Evolutionary conservation across 2,888 invertebrate genomes (phyloP).

Genomic region (Epinotia ramella): DNA sequence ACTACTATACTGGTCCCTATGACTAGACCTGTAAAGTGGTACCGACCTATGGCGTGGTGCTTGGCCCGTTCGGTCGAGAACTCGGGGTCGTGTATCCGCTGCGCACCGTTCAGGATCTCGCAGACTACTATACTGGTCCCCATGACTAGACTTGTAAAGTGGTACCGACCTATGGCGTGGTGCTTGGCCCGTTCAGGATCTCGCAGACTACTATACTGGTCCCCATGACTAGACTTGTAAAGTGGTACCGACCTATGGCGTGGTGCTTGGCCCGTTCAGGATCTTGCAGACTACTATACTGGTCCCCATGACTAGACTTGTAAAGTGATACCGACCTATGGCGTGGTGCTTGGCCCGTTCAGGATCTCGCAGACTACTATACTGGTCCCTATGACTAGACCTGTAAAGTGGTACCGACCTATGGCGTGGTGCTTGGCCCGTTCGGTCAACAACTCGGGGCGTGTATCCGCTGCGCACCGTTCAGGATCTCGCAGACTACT

Average conservation of each 20-base stretch:
- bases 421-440: slow-evolving; percentile 96
- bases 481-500: slow-evolving; percentile 91
- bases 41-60: slow-evolving; percentile 94
- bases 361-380: no score
- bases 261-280: slow-evolving; percentile 97
- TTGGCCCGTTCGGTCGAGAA: slow-evolving; percentile 95
- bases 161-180: slow-evolving; percentile 92
- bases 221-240: neutral
- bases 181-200: slow-evolving; percentile 94
- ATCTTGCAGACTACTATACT: no score
- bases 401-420: slow-evolving; percentile 82
- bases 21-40: neutral
- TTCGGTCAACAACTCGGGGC: slow-evolving; percentile 94
- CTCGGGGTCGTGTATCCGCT: slow-evolving; percentile 92
- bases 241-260: slow-evolving; percentile 89
- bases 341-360: slow-evolving; percentile 91
- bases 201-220: slow-evolving; percentile 64
- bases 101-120: slow-evolving; percentile 95
- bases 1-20: no score
- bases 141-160: neutral
- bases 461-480: slow-evolving; percentile 90
- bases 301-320: no score
- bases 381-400: no score
- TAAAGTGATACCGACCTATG: slow-evolving; percentile 87
- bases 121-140: neutral